Evolutionary conservation across 1,140 invertebrate genomes (phyloP).

Genomic region (Argopecten irradians): DNA sequence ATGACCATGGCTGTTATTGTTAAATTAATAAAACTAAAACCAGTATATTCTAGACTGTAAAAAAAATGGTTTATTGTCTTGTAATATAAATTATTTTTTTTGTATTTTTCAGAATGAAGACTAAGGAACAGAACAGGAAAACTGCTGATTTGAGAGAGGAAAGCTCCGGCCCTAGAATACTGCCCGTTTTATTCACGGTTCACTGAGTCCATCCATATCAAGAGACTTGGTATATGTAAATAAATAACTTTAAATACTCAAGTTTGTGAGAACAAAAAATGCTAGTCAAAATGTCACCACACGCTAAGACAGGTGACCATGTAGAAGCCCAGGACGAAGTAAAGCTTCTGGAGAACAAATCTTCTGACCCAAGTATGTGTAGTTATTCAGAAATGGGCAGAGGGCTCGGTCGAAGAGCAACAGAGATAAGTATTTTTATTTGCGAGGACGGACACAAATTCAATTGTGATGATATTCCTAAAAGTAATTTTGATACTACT

Average conservation of each 20-base stretch:
- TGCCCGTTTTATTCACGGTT: background rate
- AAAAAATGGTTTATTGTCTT: too few relatives aligned
- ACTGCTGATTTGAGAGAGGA: background rate
- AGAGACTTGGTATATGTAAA: background rate
- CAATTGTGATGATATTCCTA: background rate
- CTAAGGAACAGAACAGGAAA: background rate
- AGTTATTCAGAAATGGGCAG: conserved; percentile 12
- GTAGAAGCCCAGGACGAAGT: background rate
- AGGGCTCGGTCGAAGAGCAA: background rate
- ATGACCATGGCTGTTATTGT: too few relatives aligned
- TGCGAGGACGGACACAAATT: background rate
- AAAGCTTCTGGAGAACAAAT: background rate
- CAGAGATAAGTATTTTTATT: background rate
- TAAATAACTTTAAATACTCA: background rate
- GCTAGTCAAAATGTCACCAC: background rate
- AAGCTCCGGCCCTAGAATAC: background rate
- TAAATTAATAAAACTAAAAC: too few relatives aligned
- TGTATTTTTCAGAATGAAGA: background rate
- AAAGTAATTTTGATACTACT: background rate
- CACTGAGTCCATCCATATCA: background rate
- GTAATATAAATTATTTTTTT: too few relatives aligned
- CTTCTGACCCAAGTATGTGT: background rate
- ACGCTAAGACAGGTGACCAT: background rate
- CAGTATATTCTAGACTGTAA: too few relatives aligned
- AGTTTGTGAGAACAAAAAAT: too few relatives aligned